Base-by-base conservation (phyloP, 64 coral and sea anemone species). In the Pachyseris speciosa region DNA sequence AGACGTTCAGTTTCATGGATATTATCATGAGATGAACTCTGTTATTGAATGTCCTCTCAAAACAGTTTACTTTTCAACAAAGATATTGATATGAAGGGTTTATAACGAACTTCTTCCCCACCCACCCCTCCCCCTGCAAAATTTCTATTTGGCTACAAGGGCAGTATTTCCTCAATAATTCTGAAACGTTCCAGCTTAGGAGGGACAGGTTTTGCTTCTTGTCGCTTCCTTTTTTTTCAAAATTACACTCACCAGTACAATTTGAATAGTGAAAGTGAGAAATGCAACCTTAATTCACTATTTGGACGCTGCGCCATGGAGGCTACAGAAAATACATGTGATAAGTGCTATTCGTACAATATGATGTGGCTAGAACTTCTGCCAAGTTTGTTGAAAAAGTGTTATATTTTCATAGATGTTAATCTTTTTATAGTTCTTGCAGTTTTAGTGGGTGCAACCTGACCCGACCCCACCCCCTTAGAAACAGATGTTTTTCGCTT, bases 401-500 rank as follows among this genome's bases (percentile, higher is more conserved):
- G 50, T 53, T 53, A 17, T 53, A 53, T 45, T 53, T 53, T 10
- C 53, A 52, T 10, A 28, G n/a, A 44, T 48, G 13, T 53, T 50
- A 48, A 30, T 52, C 12, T 78, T 29, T 78, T 52, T 51, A 10
- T 43, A 36, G 19, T 36, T 39, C 69, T 37, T 17, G 16, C 30
- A 31, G 24, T 48, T 51, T 53, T 53, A 17, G 50, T 10, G 19
- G 50, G 50, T 17, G 19, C 53, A 84, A 84, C 30, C 20, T 64
- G 32, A 61, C 80, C 80, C 13, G 57, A 61, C 80, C 80, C 80
- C 45, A 29, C 50, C 67, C 84, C 63, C 63, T 25, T 24, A 27
- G 52, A 88, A 74, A 88, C 16, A 57, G 47, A 20, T 69, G 30
- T 37, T 75, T 75, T 75, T 88, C 70, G 63, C 70, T 29, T 37